Evolutionary conservation across 2,797 vertebrate genomes (phyloP).

Genomic region (Protonibea diacanthus): DNA sequence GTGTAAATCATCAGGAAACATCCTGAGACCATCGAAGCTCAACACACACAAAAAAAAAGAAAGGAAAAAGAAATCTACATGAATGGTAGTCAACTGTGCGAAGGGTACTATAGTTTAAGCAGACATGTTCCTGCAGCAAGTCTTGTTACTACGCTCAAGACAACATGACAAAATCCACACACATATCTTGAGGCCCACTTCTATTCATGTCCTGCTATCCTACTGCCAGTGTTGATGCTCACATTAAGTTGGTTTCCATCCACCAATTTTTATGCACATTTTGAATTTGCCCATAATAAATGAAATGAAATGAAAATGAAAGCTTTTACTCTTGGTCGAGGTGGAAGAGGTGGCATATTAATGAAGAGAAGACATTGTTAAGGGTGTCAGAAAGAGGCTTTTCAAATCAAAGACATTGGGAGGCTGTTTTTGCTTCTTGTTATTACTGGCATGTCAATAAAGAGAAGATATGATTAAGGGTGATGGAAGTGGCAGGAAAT

Average conservation of each 20-base stretch:
- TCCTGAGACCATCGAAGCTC: constrained; percentile 21
- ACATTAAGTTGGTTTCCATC: constrained; percentile 39
- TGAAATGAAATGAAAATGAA: constrained; percentile 56
- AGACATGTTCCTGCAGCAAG: neutral
- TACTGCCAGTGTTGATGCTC: constrained; percentile 5
- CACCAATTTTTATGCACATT: constrained; percentile 39
- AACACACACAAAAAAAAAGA: too few species aligned
- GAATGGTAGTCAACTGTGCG: neutral
- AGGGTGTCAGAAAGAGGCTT: constrained; percentile 34
- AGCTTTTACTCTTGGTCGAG: constrained; percentile 61
- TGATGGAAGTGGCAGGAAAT: constrained; percentile 31
- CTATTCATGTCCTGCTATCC: neutral
- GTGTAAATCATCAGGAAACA: constrained; percentile 32
- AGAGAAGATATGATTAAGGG: constrained; percentile 34
- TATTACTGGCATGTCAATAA: constrained; percentile 37
- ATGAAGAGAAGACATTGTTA: constrained; percentile 39
- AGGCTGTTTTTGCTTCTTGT: constrained; percentile 21
- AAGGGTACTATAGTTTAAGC: neutral
- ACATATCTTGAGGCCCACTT: neutral
- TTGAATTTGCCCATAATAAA: constrained; percentile 59
- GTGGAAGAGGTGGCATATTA: constrained; percentile 52
- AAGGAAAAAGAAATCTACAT: too few species aligned
- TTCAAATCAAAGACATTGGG: constrained; percentile 23
- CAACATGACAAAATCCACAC: neutral
- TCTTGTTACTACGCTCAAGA: neutral